A percentile compares a stretch with the other conserved stretches of the same genome.
Evolutionary conservation across 2,888 invertebrate genomes (phyloP).

Genomic region (Meliscaeva auricollis): DNA sequence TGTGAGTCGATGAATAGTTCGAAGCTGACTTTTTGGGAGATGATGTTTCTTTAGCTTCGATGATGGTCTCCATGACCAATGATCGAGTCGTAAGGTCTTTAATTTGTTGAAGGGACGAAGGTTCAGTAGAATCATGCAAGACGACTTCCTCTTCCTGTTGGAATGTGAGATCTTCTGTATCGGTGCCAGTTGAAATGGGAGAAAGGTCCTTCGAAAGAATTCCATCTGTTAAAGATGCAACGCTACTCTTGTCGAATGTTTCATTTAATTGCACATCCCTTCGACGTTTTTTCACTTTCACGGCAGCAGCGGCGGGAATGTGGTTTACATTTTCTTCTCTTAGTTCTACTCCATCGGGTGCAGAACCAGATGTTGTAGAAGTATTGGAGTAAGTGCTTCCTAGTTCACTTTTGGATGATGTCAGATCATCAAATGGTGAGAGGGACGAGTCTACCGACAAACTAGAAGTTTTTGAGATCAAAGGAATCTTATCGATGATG

Average conservation of each 20-base stretch:
- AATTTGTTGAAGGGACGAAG: conserved; percentile 74
- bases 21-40: conserved; percentile 81
- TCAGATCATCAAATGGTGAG: conserved; percentile 83
- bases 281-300: conserved; percentile 81
- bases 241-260: conserved; percentile 84
- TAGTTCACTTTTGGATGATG: conserved; percentile 82
- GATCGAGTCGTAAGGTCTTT: conserved; percentile 81
- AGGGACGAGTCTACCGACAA: conserved; percentile 83
- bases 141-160: conserved; percentile 82
- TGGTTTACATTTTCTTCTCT: conserved; percentile 43
- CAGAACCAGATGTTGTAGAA: conserved; percentile 79
- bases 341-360: conserved; percentile 69
- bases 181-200: conserved; percentile 82
- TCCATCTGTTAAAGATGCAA: conserved; percentile 83
- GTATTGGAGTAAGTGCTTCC: conserved; percentile 82
- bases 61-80: conserved; percentile 83
- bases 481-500: conserved; percentile 83
- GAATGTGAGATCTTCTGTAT: conserved; percentile 84
- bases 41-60: conserved; percentile 83
- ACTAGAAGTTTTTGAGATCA: conserved; percentile 84
- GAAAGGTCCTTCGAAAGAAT: conserved; percentile 83
- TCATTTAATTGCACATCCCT: conserved; percentile 83
- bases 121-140: conserved; percentile 35
- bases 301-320: conserved; percentile 63
- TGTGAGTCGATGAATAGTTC: conserved; percentile 78